Evolutionary conservation across 1,140 invertebrate species (phyloP), one percentile per base, ranked within the genome.

Genomic region (Stenopsyche tienmushanensis): DNA sequence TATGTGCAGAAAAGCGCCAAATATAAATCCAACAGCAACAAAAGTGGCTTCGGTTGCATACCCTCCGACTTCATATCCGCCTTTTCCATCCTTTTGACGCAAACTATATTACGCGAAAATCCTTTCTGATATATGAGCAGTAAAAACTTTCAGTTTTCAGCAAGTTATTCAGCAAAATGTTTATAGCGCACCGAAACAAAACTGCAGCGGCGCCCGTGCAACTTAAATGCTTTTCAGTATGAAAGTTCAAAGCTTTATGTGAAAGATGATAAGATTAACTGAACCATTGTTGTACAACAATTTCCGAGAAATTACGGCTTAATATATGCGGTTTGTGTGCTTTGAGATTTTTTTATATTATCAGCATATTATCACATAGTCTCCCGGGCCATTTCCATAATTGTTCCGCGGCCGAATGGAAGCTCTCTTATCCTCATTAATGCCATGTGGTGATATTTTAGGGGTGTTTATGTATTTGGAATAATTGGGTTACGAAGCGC

Each of bases 211-310:
- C n/a, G 44, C 10, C 10, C 10, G 18, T 47, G 10, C 44, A 20
- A 7, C 18, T 18, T 8, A 20, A 47, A 20, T 15, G 44, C 44
- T 47, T 18, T 8, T 47, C 44, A 18, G 8, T 18, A 47, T 47
- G 44, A 54, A 26, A 10, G 23, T n/a, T 24, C 18, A 54, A 34
- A 54, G 52, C 18, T 54, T 24, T 54, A 54, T 21, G 23, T 1
- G 9, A 13, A 13, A 7, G 24, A 34, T 54, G 29, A 58, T 58
- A 58, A 44, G 55, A 58, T 58, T 58, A 58, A 45, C 24, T 24
- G n/a, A 42, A 39, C 29, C 55, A 58, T 58, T 58, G 55, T 58
- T 58, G 55, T 44, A 17, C 17, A 55, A 13, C 25, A 34, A 9
- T 13, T 34, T 34, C 29, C 29, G 13, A 34, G 29, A 34, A 34